Conservation (phyloP, 1,140 invertebrate genomes). For the Lepidostoma basale region DNA sequence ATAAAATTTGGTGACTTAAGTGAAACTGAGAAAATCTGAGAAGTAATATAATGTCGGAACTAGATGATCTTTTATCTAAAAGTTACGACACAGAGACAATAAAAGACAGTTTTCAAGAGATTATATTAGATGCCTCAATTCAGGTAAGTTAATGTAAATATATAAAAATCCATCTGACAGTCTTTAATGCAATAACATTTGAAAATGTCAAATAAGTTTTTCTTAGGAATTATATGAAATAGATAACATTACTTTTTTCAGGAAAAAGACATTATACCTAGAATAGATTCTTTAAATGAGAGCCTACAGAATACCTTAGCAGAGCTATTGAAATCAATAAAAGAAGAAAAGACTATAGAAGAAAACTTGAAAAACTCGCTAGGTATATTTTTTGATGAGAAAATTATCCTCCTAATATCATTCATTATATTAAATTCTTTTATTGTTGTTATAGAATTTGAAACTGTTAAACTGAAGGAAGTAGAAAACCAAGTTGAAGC, state of each 20-base stretch:
- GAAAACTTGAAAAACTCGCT: background rate
- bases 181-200: background rate
- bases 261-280: background rate
- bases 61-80: background rate
- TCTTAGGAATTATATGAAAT: background rate
- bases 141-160: no score
- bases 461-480: background rate
- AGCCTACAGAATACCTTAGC: background rate
- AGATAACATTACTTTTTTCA: background rate
- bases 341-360: background rate
- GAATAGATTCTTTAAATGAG: background rate
- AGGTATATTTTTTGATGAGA: background rate
- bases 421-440: background rate
- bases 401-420: background rate
- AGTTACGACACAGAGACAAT: background rate
- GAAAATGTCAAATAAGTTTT: background rate
- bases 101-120: background rate
- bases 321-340: background rate
- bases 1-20: no score
- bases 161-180: no score
- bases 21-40: no score
- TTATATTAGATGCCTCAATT: slow-evolving; percentile 1
- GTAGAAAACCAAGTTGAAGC: background rate
- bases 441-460: background rate
- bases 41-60: background rate